Evolutionary conservation across 2,113 vertebrate species (phyloP), one percentile per base, ranked within the genome.

Genomic region (Ammodytes dubius): DNA sequence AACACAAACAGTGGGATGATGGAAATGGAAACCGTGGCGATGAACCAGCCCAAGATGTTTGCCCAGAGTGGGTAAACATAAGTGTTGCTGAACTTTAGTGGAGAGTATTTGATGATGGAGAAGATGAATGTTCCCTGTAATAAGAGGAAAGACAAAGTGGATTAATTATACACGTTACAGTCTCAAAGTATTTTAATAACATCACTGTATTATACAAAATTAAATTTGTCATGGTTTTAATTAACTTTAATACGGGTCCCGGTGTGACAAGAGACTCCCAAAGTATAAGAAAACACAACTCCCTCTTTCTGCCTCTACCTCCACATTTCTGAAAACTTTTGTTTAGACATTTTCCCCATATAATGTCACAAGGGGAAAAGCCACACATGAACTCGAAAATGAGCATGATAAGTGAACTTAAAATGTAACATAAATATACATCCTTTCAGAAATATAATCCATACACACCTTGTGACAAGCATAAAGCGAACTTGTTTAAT

Each of bases 51-150:
- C 53, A 93, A 15, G 65, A 92, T 79, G 79, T 93, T 93, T 6
- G 92, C 90, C 93, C 92, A 94, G 17, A 88, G 76, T 9, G 93
- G 91, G 79, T 93, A 94, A 35, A 91, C 82, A 5, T 93, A 94
- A 6, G 42, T 66, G 79, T 70, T 90, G 46, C 73, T 91, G 87
- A 93, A 93, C 86, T 88, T 94, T 73, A 94, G 84, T 0, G 92
- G 92, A 1, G 90, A 77, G 69, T 93, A 87, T 76, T 66, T 90
- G 43, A 91, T 56, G 5, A 91, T 88, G 0, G 92, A 93, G 85
- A 93, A 94, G 68, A 93, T 57, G 53, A 94, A 92, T 0, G 90
- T 94, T n/a, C 90, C 89, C 93, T 93, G 79, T 53, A 52, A 73
- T 12, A 3, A 58, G 45, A 84, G 7, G 6, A 77, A 27, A 27